phyloP scores from a whole-genome alignment of 2,888 invertebrate species.

The Agrochola macilenta region DNA sequence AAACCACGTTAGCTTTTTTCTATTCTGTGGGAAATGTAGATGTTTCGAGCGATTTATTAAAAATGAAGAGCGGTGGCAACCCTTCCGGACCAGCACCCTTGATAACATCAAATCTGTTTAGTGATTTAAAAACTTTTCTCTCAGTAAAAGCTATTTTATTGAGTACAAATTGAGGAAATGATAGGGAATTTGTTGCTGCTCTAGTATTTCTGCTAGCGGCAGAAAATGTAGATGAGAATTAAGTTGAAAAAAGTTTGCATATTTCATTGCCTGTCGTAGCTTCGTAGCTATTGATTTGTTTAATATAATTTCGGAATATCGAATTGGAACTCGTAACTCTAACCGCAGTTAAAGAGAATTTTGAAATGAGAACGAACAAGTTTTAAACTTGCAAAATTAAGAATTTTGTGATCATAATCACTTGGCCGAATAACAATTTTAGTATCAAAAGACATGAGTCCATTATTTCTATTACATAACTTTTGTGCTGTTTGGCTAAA shows the following conservation, averaged over 20 bases:
- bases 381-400: background rate
- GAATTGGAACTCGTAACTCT: background rate
- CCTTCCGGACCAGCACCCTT: background rate
- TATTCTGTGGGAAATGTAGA: background rate
- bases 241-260: background rate
- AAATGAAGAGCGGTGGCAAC: background rate
- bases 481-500: background rate
- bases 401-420: background rate
- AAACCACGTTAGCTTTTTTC: background rate
- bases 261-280: no score
- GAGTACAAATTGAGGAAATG: background rate
- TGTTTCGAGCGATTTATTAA: background rate
- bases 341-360: background rate
- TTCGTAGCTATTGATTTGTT: no score
- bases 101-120: background rate
- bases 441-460: background rate
- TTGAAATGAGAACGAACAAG: constrained; percentile 1
- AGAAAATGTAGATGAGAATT: background rate
- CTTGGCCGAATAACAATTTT: background rate
- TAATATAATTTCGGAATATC: background rate
- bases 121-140: background rate
- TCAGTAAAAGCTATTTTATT: background rate
- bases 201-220: background rate
- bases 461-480: background rate
- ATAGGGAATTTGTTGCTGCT: background rate